Evolutionary conservation across 2,888 invertebrate species (phyloP).

Genomic region (Tanaodytes sp.): DNA sequence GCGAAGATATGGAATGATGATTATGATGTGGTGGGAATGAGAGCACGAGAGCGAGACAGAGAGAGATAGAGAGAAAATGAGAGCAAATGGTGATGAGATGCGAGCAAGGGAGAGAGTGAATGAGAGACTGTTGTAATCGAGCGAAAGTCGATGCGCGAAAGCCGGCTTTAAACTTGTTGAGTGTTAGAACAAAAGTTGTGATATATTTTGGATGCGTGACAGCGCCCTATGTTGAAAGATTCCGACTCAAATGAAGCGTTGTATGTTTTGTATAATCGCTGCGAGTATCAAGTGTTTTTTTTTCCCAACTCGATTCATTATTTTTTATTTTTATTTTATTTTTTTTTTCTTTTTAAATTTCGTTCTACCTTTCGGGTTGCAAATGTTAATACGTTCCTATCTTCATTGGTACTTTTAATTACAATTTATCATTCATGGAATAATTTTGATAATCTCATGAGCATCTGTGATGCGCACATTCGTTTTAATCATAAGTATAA

Average conservation of each 20-base stretch:
- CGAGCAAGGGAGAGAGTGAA: constrained; percentile 29
- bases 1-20: no score
- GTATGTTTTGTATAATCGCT: constrained; percentile 50
- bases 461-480: constrained; percentile 27
- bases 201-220: constrained; percentile 50
- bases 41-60: constrained; percentile 32
- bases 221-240: constrained; percentile 46
- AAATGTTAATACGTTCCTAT: constrained; percentile 41
- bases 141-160: constrained; percentile 33
- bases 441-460: constrained; percentile 11
- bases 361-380: constrained; percentile 28
- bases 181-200: constrained; percentile 50
- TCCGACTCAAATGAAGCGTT: constrained; percentile 42
- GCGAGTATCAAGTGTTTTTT: constrained; percentile 37
- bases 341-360: constrained; percentile 18
- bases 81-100: no score
- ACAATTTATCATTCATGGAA: constrained; percentile 15
- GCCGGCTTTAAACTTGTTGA: constrained; percentile 49
- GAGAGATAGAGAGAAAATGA: constrained; percentile 6
- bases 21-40: no score
- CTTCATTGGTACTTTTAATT: constrained; percentile 35
- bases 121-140: constrained; percentile 26
- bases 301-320: constrained; percentile 23
- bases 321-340: constrained; percentile 3
- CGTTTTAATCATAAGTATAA: constrained; percentile 18